Base-by-base conservation (phyloP, 1,140 invertebrate genomes). In the Parasteatoda tepidariorum region DNA sequence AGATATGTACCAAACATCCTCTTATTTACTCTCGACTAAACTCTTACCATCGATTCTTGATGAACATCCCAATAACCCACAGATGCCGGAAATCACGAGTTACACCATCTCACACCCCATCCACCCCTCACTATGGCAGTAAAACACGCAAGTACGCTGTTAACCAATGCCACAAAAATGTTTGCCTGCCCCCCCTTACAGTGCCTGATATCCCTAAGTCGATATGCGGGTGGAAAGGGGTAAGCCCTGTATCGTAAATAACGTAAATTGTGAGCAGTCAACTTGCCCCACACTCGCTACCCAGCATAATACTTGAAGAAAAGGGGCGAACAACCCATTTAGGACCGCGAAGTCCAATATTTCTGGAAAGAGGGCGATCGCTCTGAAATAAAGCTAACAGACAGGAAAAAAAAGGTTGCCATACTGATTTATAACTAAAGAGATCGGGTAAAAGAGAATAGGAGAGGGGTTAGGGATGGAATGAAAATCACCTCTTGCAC, bases 341-440 rank as follows among this genome's bases (percentile, higher is more conserved):
- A 61, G 55, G 31, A 59, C 57, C 18, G 57, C 28, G 41, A 18
- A 31, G 68, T 24, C 48, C 57, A 28, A 71, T 71, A 71, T 55
- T 71, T 71, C 68, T 22, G 48, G 68, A 6, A 28, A 57, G 48
- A 54, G 57, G 68, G 41, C 33, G 41, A 54, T 55, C 28, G 18
- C 66, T 38, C 22, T 26, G 48, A 28, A 68, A 15, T 18, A 68
- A n/a, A n/a, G 7, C 54, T 30, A 22, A 55, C 41, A 33, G 13
- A 33, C 6, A 15, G 5, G 28, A 3, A 62, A n/a, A 41, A 41
- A 48, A 48, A 31, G 33, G 6, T 54, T 62, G 41, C 34, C 13
- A 61, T 54, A 66, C 74, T 66, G 74, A 78, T 78, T 78, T 74
- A 74, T 74, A 74, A 59, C 71, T 15, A 15, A 11, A 57, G 28